phyloP scores from a whole-genome alignment of 23 tunicate genomes.

The Trididemnum miniatum region DNA sequence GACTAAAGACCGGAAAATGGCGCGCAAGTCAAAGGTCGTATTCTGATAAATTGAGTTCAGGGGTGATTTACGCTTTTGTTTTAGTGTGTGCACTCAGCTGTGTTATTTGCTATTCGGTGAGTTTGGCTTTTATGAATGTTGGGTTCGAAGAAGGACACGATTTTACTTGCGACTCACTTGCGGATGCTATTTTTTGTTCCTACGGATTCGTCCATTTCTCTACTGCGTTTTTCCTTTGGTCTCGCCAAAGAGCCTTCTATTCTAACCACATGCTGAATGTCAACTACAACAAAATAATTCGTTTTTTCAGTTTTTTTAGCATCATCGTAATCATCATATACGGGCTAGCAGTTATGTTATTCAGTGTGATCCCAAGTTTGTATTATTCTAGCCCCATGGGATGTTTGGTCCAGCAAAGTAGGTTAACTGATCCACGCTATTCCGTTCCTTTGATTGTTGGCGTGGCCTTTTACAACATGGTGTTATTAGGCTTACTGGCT shows the following conservation, averaged over 20 bases:
- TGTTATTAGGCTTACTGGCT: neutral
- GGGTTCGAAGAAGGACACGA: constrained; percentile 16
- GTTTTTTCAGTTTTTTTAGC: constrained; percentile 36
- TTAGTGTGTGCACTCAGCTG: constrained; percentile 22
- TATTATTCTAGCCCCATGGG: neutral
- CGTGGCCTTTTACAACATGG: neutral
- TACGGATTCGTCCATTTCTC: neutral
- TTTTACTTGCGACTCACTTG: constrained; percentile 29
- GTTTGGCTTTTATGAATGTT: constrained; percentile 22
- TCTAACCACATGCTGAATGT: constrained; percentile 42
- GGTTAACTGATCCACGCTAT: too few relatives aligned
- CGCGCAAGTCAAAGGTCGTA: neutral
- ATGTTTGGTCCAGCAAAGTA: neutral
- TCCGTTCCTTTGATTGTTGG: neutral
- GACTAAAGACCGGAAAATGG: neutral
- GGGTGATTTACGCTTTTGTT: constrained; percentile 8
- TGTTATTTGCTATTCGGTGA: constrained; percentile 3
- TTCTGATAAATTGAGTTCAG: neutral
- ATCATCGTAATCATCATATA: constrained; percentile 14
- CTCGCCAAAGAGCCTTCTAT: constrained; percentile 47
- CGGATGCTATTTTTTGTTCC: neutral
- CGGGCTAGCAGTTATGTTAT: neutral
- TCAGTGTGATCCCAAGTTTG: neutral
- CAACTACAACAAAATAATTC: constrained; percentile 19
- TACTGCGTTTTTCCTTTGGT: constrained; percentile 40